phyloP scores from a whole-genome alignment of 2,797 vertebrate genomes.

The Antrozous pallidus region DNA sequence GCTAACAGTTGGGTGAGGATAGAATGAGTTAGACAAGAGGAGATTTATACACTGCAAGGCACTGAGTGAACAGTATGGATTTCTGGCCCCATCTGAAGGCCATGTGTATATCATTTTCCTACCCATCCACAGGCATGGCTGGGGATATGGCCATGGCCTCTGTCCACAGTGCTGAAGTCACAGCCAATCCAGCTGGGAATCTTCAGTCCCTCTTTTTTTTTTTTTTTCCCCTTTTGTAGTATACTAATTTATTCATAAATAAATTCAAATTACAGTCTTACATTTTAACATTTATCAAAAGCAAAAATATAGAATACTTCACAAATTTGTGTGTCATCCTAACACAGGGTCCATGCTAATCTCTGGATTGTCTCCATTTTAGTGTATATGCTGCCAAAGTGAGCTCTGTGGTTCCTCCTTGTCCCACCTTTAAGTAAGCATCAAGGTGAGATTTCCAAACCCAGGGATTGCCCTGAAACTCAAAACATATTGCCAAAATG shows the following conservation, averaged over 20 bases:
- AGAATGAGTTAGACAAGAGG: not conserved
- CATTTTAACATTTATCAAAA: slow-evolving; percentile 60
- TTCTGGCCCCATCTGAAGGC: not conserved
- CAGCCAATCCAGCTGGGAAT: not conserved
- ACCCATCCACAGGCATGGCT: not conserved
- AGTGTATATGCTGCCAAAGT: not conserved
- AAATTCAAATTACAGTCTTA: slow-evolving; percentile 62
- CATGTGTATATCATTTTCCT: not conserved
- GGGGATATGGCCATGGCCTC: not conserved
- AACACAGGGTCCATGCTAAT: not conserved
- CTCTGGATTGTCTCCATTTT: not conserved
- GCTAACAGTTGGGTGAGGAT: not conserved
- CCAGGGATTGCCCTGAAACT: slow-evolving; percentile 35
- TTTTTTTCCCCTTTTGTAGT: not conserved
- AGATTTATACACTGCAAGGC: not conserved
- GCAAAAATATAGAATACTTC: not conserved
- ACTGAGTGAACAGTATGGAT: not conserved
- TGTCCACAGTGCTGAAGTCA: slow-evolving; percentile 75
- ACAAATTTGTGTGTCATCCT: not conserved
- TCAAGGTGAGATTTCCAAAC: slow-evolving; percentile 2
- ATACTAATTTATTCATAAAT: slow-evolving; percentile 33
- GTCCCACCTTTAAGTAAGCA: slow-evolving; percentile 20
- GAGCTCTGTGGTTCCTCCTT: not conserved
- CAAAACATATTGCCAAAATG: slow-evolving; percentile 2
- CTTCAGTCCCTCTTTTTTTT: not conserved